These are phyloP conservation scores for Hassar affinis DNA, from an alignment of 2,113 vertebrate genomes.

Conservation along the genomic window DNA sequence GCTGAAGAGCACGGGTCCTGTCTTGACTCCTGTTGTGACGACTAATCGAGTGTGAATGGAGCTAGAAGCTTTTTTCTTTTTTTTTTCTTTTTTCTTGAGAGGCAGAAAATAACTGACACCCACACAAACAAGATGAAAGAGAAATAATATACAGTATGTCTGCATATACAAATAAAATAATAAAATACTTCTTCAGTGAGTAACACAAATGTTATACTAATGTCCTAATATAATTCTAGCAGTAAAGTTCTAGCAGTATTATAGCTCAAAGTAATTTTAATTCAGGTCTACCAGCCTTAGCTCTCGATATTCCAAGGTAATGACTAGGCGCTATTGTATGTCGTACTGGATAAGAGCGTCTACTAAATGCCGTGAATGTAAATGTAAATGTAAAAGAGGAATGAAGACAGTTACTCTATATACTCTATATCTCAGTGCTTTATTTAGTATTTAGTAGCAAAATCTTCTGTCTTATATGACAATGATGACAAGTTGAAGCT, in stretches of 20 bases:
- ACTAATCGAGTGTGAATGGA: conserved; percentile 15
- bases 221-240: too few relatives aligned
- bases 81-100: not conserved
- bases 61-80: conserved; percentile 9
- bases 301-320: too few relatives aligned
- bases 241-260: too few relatives aligned
- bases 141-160: not conserved
- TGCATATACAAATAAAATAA: not conserved
- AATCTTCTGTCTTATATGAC: not conserved
- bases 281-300: too few relatives aligned
- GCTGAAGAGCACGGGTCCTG: not conserved
- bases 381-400: too few relatives aligned
- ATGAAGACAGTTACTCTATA: not conserved
- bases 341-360: too few relatives aligned
- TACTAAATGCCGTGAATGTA: too few relatives aligned
- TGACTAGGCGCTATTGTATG: too few relatives aligned
- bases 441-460: not conserved
- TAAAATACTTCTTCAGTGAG: too few relatives aligned
- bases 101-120: not conserved
- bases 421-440: not conserved
- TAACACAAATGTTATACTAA: too few relatives aligned
- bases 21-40: conserved; percentile 25
- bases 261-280: too few relatives aligned
- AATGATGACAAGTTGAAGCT: not conserved
- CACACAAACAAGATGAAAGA: not conserved